Conservation (phyloP, 2,797 vertebrate species). For the Lagorchestes hirsutus region DNA sequence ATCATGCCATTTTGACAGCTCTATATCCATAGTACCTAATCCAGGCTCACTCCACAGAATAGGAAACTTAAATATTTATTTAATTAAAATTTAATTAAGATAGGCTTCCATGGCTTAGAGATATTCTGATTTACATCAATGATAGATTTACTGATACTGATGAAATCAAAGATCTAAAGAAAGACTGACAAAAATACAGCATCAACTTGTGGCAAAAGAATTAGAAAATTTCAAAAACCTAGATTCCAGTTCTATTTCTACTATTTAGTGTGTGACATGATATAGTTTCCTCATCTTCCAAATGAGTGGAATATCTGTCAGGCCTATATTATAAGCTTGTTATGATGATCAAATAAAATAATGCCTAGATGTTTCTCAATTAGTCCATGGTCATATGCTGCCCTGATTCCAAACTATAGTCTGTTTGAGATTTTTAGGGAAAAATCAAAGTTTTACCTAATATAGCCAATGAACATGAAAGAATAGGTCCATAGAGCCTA, state of each 20-base stretch:
- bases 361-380: neutral
- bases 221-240: neutral
- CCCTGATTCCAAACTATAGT: neutral
- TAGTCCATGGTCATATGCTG: neutral
- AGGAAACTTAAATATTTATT: neutral
- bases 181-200: neutral
- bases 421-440: neutral
- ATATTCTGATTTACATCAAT: neutral
- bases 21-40: neutral
- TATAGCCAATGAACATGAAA: neutral
- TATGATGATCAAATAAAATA: neutral
- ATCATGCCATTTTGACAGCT: neutral
- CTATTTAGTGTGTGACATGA: neutral
- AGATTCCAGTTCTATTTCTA: neutral
- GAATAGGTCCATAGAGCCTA: neutral
- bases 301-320: neutral
- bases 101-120: neutral
- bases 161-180: neutral
- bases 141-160: neutral
- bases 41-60: neutral
- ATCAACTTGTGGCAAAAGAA: neutral
- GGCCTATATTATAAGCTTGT: neutral
- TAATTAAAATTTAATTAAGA: neutral
- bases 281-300: neutral
- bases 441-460: neutral